Evolutionary conservation across 2,113 vertebrate genomes (phyloP), one percentile per base, ranked within the genome.

Genomic region (Anolis sagrei): DNA sequence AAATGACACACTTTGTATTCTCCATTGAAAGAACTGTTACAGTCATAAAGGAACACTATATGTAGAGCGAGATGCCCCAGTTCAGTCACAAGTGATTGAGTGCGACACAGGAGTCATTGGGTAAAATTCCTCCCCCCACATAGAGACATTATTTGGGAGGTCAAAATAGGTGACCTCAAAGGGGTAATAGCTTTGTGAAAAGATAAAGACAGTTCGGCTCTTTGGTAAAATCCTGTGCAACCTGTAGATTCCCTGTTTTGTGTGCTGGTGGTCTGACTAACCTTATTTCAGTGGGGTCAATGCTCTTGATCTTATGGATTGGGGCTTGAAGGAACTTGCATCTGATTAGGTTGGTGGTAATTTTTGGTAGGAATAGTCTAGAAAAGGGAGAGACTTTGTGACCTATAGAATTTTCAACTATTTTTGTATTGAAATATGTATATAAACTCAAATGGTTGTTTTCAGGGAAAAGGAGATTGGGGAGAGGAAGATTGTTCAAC

Each of bases 61-160:
- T 58, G 79, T 84, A 7, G 81, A 18, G 1, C 77, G 49, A 25
- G 0, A 14, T 69, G 70, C 69, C 51, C 90, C 81, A 54, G 19
- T 83, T 62, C 81, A 4, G 74, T 86, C 82, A 58, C 69, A 13
- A 66, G 62, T 82, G 80, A 11, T 82, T 86, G 64, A 72, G 81
- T 66, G 11, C 69, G 70, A 5, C 0, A 0, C 4, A 7, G 64
- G 21, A 74, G 81, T 58, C 58, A 58, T 44, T 79, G 89, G 51
- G 54, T 79, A 75, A 16, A 86, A 1, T 49, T 51, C 29, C 25
- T 62, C 74, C 72, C 81, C 82, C 68, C 74, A 87, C 79, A 4
- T 18, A 16, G 6, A 7, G 29, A 62, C 74, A 36, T 76, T 61
- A 32, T 76, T 61, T 64, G 23, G 0, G 49, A 0, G 0, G 54